Base-by-base conservation (phyloP, 64 coral and sea anemone species). In the Pachyseris speciosa region DNA sequence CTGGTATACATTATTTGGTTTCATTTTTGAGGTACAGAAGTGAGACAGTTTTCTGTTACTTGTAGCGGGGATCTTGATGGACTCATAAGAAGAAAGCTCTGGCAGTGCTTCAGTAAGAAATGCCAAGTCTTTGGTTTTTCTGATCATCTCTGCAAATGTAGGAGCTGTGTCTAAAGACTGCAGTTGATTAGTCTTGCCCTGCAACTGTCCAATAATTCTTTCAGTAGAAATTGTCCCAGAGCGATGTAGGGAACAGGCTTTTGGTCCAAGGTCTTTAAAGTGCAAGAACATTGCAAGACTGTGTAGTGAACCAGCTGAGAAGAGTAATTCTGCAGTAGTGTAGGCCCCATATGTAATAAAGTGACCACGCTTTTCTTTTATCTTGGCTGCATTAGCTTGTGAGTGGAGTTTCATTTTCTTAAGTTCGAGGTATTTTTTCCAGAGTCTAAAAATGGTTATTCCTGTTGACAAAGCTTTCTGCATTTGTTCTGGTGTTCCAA, bases 271-370 rank as follows among this genome's bases (percentile, higher is more conserved):
- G 36, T 66, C 80, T 3, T 63, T 72, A 71, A 77, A 92, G 41
- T 86, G 90, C 15, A 92, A 78, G 30, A 66, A 92, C 53, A 79
- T 79, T 9, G 75, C 75, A 20, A 79, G 26, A 15, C 31, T 12
- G 27, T 57, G 47, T 15, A 5, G 20, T 30, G 75, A 47, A 26
- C 42, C 75, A 57, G 75, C 75, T 8, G 75, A n/a, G 32, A 79
- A 79, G 0, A 79, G 41, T 20, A 81, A 57, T 28, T 81, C 50
- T 81, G 77, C 30, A 32, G 77, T 81, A 31, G 44, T 33, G 30
- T 81, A 81, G 15, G 47, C 51, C n/a, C 77, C 52, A 58, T 49
- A 51, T 1, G 77, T 81, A 43, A 84, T 7, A 25, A 84, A 84
- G 28, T 64, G 57, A n/a, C n/a, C n/a, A n/a, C n/a, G n/a, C n/a